Evolutionary conservation across 2,888 invertebrate species (phyloP), one percentile per base, ranked within the genome.

Genomic region (Sinhomidia bicolor): DNA sequence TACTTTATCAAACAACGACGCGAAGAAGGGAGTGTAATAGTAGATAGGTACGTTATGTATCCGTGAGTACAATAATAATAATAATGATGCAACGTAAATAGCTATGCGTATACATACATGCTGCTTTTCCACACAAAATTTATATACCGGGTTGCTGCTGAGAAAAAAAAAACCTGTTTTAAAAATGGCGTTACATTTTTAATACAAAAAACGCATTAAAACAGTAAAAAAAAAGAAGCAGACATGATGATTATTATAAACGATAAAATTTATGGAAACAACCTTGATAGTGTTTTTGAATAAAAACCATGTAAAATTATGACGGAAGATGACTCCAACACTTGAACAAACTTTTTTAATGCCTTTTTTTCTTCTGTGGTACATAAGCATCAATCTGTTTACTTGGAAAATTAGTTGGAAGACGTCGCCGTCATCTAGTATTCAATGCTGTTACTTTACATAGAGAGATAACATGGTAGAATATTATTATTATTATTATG

Each of bases 231-330:
- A 62, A 29, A n/a, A 29, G n/a, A n/a, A n/a, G n/a, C n/a, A n/a
- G n/a, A n/a, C n/a, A n/a, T n/a, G n/a, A n/a, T n/a, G n/a, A n/a
- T n/a, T n/a, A n/a, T n/a, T n/a, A n/a, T n/a, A 32, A 2, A n/a
- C 32, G n/a, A 62, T 32, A n/a, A 32, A 62, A 62, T 60, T 60
- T 65, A 41, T 41, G 36, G 12, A 68, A 68, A 41, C 41, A 68
- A 68, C 68, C 68, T 68, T 71, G 44, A 71, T 71, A 71, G 47
- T 44, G 41, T 71, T 71, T 32, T 71, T 71, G 71, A 71, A 71
- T 71, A 41, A 71, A 71, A 71, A 71, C 9, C 68, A 41, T 68
- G 68, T 68, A 68, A 36, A 41, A 68, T 71, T 71, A 44, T 71
- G 71, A 44, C 14, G 62, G 32, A n/a, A 32, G 14, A 32, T n/a